phyloP scores from a whole-genome alignment of 1,140 invertebrate species.

The Drusus annulatus region DNA sequence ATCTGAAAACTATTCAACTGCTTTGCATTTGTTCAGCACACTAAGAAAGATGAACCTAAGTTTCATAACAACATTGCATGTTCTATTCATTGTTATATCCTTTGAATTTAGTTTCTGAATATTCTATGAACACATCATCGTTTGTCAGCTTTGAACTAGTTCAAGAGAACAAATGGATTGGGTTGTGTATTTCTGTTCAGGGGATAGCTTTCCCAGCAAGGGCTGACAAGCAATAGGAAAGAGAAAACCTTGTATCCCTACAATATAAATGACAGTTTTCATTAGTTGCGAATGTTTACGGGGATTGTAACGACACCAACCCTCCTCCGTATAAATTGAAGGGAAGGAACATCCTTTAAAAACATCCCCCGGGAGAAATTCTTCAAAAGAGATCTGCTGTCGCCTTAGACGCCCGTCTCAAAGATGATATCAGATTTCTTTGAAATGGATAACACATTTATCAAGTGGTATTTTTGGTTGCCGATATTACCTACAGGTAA shows the following conservation, averaged over 20 bases:
- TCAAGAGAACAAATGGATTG: no score
- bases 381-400: slow-evolving; percentile 13
- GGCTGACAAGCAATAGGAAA: not conserved
- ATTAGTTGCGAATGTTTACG: slow-evolving; percentile 30
- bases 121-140: no score
- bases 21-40: no score
- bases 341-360: slow-evolving; percentile 1
- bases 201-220: not conserved
- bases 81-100: no score
- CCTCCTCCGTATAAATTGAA: slow-evolving; percentile 25
- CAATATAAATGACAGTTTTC: slow-evolving; percentile 26
- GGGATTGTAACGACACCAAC: slow-evolving; percentile 5
- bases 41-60: no score
- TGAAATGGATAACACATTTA: not conserved
- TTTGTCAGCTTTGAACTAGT: no score
- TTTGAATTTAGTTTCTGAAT: no score
- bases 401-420: not conserved
- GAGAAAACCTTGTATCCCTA: slow-evolving; percentile 1
- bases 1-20: no score
- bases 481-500: not conserved
- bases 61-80: no score
- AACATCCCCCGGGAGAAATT: not conserved
- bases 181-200: no score
- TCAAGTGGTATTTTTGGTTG: not conserved
- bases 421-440: not conserved